These are phyloP conservation scores for Pterocles gutturalis DNA, from an alignment of 2,113 vertebrate genomes.

Conservation along the genomic window DNA sequence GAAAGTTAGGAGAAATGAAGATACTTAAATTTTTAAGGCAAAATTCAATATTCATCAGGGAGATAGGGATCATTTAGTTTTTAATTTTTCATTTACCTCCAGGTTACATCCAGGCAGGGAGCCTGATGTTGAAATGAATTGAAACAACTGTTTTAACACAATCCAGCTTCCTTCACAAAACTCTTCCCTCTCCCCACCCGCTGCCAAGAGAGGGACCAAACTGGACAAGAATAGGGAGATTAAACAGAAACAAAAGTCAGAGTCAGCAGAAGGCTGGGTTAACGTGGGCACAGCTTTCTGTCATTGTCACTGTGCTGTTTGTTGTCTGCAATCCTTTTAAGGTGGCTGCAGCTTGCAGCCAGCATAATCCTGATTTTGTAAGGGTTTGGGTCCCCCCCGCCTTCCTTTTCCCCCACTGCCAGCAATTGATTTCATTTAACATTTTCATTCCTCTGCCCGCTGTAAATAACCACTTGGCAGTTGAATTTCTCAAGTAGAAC, in stretches of 20 bases:
- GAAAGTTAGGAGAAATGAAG: neutral
- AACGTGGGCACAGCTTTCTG: neutral
- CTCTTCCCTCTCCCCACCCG: neutral
- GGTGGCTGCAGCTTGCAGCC: conserved; percentile 54
- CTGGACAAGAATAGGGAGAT: conserved; percentile 32
- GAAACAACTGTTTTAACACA: conserved; percentile 52
- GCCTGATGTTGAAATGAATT: conserved; percentile 44
- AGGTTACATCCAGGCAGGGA: conserved; percentile 48
- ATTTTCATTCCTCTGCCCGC: conserved; percentile 69
- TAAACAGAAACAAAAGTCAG: conserved; percentile 7
- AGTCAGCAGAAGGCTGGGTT: neutral
- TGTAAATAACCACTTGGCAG: conserved; percentile 71
- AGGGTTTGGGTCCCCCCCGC: neutral
- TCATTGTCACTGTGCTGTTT: neutral
- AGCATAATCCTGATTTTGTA: conserved; percentile 61
- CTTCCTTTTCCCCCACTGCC: conserved; percentile 43
- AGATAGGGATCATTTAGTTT: conserved; percentile 20
- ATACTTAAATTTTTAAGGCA: neutral
- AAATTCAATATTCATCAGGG: neutral
- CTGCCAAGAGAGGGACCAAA: conserved; percentile 4
- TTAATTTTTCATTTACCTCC: conserved; percentile 54
- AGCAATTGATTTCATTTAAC: conserved; percentile 74
- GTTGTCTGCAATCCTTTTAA: conserved; percentile 36
- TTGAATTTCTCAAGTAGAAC: conserved; percentile 70
- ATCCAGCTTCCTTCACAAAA: neutral